These are phyloP conservation scores for Harpagifer antarcticus DNA, from an alignment of 2,797 vertebrate species.

Conservation along the genomic window DNA sequence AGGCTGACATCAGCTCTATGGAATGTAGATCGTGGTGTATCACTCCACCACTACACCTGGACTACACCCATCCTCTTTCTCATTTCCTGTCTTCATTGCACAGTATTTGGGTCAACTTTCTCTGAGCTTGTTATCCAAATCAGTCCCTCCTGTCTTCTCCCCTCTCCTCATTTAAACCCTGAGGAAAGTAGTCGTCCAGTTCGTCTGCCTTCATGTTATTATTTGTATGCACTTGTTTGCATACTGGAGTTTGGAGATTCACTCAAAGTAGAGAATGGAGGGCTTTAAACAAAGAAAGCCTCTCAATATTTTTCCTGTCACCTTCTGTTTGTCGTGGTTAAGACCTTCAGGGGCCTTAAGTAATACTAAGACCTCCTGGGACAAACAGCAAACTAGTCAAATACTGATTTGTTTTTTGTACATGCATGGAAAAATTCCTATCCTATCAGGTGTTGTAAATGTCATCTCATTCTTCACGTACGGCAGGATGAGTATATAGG, in stretches of 20 bases:
- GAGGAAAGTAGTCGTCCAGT: neutral
- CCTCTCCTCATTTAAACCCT: neutral
- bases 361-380: neutral
- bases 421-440: too few relatives aligned
- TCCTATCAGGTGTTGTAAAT: constrained; percentile 1
- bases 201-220: constrained; percentile 3
- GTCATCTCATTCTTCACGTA: neutral
- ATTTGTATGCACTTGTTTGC: neutral
- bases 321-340: constrained; percentile 17
- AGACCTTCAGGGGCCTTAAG: neutral
- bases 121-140: constrained; percentile 45
- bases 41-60: constrained; percentile 13
- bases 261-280: neutral
- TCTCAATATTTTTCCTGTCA: constrained; percentile 6
- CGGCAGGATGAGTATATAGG: neutral
- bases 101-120: constrained; percentile 52
- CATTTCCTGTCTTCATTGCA: constrained; percentile 6
- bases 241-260: neutral
- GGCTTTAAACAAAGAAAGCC: neutral
- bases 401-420: neutral
- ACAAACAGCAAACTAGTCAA: constrained; percentile 5
- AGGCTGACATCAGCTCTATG: neutral
- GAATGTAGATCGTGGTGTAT: neutral
- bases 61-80: constrained; percentile 24
- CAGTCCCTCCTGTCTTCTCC: constrained; percentile 1